Base-by-base conservation (phyloP, 2,888 invertebrate genomes). In the Neoscelio sp. region DNA sequence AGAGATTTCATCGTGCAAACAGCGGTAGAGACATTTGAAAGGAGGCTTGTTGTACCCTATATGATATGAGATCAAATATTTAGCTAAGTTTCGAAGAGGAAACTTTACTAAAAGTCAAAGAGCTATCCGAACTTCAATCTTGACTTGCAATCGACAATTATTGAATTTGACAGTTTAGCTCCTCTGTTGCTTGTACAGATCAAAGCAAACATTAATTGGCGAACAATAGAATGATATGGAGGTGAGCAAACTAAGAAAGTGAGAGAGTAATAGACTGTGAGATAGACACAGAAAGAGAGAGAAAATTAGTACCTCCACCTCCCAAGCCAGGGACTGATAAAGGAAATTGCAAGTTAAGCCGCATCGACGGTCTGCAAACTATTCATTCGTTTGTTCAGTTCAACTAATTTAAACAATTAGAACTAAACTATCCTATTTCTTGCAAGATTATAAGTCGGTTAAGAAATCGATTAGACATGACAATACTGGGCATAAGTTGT, bases 61-160 rank as follows among this genome's bases (percentile, higher is more conserved):
- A 56, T 56, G 67, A 68, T 68, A 68, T 56, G 46, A 68, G 56
- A 68, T 68, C 67, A 68, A 68, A 68, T 68, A 68, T 56, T 56
- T 56, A 56, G 46, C 20, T 13, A 38, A 68, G 54, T 67, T 44
- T 67, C 65, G 52, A 15, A 54, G 42, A 17, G 18, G 68, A 56
- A 68, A 68, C 68, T 68, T 68, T 23, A 15, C 46, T 56, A 58
- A 68, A 68, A 68, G 38, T 68, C 48, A 68, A 67, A 67, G 68
- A 68, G 48, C 38, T 58, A 58, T 58, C 46, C 12, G 48, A 68
- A 68, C 56, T 68, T 38, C 38, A 48, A 56, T 26, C 56, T 56
- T 68, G 56, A 58, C 56, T 68, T 38, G 48, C 48, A 68, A 58
- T 68, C 35, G 56, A 68, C 52, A 54, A 44, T 67, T 42, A 67